These are phyloP conservation scores for Nyctibius grandis DNA, from an alignment of 2,797 vertebrate genomes.

Conservation along the genomic window DNA sequence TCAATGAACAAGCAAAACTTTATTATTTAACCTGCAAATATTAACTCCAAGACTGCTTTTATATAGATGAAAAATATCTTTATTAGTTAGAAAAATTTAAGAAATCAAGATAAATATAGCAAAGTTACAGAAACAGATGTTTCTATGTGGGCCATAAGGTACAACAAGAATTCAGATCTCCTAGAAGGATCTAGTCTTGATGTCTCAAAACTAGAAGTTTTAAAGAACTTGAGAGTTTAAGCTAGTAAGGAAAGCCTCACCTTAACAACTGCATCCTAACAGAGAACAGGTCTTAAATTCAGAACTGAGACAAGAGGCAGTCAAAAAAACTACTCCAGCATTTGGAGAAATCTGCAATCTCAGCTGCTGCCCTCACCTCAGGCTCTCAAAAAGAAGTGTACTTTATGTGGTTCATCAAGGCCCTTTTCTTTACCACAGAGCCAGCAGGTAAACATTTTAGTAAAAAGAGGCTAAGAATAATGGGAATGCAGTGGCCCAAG, in stretches of 20 bases:
- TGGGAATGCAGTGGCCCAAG: neutral
- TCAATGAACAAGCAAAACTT: neutral
- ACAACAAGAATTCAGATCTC: neutral
- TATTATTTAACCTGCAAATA: constrained; percentile 7
- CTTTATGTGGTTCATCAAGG: neutral
- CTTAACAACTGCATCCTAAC: neutral
- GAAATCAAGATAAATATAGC: constrained; percentile 23
- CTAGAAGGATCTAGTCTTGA: neutral
- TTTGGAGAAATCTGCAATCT: neutral
- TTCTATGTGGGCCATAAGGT: neutral
- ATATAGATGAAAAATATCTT: constrained; percentile 10
- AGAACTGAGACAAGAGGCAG: neutral
- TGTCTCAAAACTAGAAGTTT: neutral
- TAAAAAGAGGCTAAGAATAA: neutral
- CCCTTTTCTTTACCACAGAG: neutral
- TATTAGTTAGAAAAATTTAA: constrained; percentile 41
- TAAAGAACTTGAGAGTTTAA: neutral
- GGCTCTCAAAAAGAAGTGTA: neutral
- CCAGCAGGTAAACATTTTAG: neutral
- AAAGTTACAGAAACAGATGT: neutral
- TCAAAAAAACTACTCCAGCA: neutral
- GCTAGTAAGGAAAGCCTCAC: neutral
- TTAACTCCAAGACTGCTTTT: neutral
- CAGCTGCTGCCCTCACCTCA: neutral
- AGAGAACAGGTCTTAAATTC: neutral